Evolutionary conservation across 2,797 vertebrate species (phyloP), one percentile per base, ranked within the genome.

Genomic region (Pangasius djambal): DNA sequence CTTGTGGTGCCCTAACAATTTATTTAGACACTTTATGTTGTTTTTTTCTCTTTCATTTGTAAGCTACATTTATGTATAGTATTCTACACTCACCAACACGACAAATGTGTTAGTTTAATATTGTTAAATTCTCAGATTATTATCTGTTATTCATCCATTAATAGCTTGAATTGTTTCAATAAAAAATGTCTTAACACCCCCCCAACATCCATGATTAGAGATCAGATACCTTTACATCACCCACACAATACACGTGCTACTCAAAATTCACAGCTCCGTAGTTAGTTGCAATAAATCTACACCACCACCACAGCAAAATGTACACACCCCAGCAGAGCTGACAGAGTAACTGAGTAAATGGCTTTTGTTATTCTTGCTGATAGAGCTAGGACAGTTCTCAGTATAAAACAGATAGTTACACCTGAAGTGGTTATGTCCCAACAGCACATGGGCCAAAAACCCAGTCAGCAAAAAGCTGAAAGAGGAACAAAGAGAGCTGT

Each of bases 301-400:
- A 57, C 9, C 52, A 20, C 9, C 52, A 20, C 31, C 9, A 81
- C 28, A 78, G 25, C 48, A 50, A 18, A 52, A 78, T 78, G 40
- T 28, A 78, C 6, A 78, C 10, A 52, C n/a, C 50, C 6, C 75
- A 78, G 4, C n/a, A 78, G 75, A 20, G 77, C 75, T 89, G 87
- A 72, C 89, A 91, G 87, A 65, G 83, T 83, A 87, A 86, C 4
- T 89, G 85, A 91, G 25, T 25, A 31, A 91, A 87, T 67, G 52
- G 84, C 69, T 87, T 85, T 48, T 72, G 83, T 86, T 88, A 48
- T 82, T 63, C 63, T 31, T 86, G 52, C 74, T 90, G 82, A 89
- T 91, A 74, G 70, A 88, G 85, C 57, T 87, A 48, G 18, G 37
- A 78, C 69, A 83, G 87, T 74, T 88, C 84, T 79, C 82, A 88